A percentile compares a stretch with the other conserved stretches of the same genome.
phyloP scores from a whole-genome alignment of 2,113 vertebrate genomes.

The Anthoscopus minutus region DNA sequence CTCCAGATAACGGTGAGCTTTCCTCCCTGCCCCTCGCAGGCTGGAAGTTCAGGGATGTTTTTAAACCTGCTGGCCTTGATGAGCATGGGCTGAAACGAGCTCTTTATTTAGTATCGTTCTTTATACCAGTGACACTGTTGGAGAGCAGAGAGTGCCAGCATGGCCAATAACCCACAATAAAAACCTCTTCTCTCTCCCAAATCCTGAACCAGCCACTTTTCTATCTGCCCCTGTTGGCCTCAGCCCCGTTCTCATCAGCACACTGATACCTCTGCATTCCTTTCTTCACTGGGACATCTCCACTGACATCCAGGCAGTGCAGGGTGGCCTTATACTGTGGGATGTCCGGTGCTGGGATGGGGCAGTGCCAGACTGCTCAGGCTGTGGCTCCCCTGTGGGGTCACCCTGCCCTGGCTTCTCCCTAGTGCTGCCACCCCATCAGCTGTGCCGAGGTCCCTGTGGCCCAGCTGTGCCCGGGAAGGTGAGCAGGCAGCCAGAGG shows the following conservation, averaged over 20 bases:
- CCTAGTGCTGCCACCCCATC: rapidly evolving
- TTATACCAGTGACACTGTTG: background rate
- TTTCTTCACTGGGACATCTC: background rate
- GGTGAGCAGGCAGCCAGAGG: background rate
- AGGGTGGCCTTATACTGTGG: background rate
- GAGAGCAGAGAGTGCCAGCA: background rate
- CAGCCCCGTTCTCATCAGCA: background rate
- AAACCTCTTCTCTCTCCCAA: background rate
- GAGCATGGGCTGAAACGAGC: background rate
- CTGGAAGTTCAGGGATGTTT: background rate
- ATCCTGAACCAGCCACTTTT: background rate
- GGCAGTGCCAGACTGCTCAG: background rate
- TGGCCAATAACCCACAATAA: background rate
- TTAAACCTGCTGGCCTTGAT: background rate
- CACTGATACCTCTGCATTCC: background rate
- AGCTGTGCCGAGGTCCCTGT: rapidly evolving
- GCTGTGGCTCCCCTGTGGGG: background rate
- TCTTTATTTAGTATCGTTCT: background rate
- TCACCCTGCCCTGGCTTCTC: rapidly evolving
- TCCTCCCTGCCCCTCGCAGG: background rate
- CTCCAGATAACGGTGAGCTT: background rate
- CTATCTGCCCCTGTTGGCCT: background rate
- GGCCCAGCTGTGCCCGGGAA: background rate
- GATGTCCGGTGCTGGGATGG: background rate
- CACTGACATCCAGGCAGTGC: background rate